Conservation (phyloP, 2,113 vertebrate genomes). For the Daubentonia madagascariensis region DNA sequence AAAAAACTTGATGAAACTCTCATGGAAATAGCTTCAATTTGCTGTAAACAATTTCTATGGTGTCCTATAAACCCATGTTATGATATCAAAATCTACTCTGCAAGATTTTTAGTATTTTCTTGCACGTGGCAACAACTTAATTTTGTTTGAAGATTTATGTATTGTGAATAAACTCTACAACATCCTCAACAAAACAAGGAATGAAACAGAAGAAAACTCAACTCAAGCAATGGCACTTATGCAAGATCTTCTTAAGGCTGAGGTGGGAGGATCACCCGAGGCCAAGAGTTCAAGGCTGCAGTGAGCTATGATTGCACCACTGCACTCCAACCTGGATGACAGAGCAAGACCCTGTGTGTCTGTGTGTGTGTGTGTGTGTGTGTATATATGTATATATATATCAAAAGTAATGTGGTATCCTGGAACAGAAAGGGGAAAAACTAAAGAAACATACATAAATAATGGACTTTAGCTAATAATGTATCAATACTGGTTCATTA, state of each 20-base stretch:
- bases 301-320: too few species aligned
- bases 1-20: background rate
- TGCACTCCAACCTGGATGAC: too few species aligned
- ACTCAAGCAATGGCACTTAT: background rate
- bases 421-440: background rate
- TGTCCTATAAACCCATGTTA: background rate
- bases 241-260: background rate
- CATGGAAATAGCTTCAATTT: background rate
- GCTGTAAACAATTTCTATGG: background rate
- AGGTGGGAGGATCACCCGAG: too few species aligned
- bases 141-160: background rate
- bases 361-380: too few species aligned
- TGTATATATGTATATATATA: too few species aligned
- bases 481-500: background rate
- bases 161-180: slow-evolving; percentile 9
- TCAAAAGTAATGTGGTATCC: background rate
- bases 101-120: slow-evolving; percentile 1
- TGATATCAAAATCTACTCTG: slow-evolving; percentile 22
- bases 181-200: background rate
- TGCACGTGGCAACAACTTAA: background rate
- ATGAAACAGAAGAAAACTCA: background rate
- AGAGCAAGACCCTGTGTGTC: too few species aligned
- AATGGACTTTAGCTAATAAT: background rate
- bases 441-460: background rate
- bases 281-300: too few species aligned